phyloP scores from a whole-genome alignment of 2,888 invertebrate genomes.

The Copidosoma aretas region DNA sequence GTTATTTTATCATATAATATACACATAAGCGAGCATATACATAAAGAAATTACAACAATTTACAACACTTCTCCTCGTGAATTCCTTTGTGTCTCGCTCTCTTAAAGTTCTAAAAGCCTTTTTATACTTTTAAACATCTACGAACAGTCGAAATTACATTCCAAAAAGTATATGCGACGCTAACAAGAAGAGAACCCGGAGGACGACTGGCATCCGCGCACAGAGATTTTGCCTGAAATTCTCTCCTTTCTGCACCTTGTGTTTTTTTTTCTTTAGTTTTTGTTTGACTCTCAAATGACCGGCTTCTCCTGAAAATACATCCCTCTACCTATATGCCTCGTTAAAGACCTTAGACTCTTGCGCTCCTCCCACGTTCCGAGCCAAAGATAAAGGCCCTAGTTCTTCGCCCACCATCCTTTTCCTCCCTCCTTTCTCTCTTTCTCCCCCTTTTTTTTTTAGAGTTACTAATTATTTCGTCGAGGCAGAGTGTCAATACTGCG shows the following conservation, averaged over 20 bases:
- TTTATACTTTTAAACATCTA: not conserved
- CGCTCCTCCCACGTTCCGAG: constrained; percentile 10
- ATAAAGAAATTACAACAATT: no score
- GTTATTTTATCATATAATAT: no score
- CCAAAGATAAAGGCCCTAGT: not conserved
- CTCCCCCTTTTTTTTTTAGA: not conserved
- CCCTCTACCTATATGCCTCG: not conserved
- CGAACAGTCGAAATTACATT: not conserved
- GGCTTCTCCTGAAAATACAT: constrained; percentile 1
- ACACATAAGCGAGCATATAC: no score
- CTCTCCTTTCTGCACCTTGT: not conserved
- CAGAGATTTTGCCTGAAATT: not conserved
- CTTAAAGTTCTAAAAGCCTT: not conserved
- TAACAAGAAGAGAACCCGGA: not conserved
- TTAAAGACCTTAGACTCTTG: not conserved
- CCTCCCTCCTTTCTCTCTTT: not conserved
- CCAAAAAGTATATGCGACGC: not conserved
- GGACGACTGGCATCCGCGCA: not conserved
- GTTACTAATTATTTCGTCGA: not conserved
- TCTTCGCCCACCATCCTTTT: not conserved
- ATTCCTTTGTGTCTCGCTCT: not conserved
- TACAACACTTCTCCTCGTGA: no score
- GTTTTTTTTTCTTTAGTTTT: constrained; percentile 36
- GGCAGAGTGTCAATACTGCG: not conserved
- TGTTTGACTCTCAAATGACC: constrained; percentile 48